Percentiles rank a stretch among this genome's conserved stretches.
These are phyloP conservation scores for Neomorphus geoffroyi DNA, from an alignment of 2,797 vertebrate genomes.

Conservation along the genomic window DNA sequence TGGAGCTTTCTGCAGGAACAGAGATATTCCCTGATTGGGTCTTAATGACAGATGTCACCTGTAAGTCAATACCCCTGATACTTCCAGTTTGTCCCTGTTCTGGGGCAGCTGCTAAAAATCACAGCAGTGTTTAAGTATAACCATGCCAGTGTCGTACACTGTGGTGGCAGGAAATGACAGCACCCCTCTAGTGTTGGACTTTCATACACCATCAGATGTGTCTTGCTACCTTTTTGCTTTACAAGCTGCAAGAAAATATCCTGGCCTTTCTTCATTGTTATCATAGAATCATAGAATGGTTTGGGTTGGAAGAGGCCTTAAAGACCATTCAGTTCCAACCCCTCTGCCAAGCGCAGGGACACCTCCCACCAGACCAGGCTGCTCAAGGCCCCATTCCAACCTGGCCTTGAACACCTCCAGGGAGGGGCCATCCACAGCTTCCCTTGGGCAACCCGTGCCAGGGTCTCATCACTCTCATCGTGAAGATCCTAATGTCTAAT, in stretches of 20 bases:
- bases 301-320: too few species aligned
- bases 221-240: not conserved
- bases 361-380: too few species aligned
- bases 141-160: fast-evolving
- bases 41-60: not conserved
- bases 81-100: not conserved
- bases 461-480: too few species aligned
- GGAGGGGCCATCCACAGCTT: too few species aligned
- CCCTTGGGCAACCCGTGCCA: too few species aligned
- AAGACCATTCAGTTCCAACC: too few species aligned
- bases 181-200: fast-evolving
- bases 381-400: too few species aligned
- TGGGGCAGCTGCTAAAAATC: slow-evolving; percentile 25
- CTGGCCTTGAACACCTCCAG: too few species aligned
- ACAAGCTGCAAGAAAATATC: not conserved
- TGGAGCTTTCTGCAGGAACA: not conserved
- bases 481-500: too few species aligned
- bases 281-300: too few species aligned
- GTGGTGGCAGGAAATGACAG: not conserved
- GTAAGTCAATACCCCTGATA: not conserved
- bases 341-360: too few species aligned
- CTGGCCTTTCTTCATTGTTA: not conserved
- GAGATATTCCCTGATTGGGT: fast-evolving
- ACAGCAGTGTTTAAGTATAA: not conserved
- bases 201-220: fast-evolving